A percentile compares a stretch with the other conserved stretches of the same genome.
Conservation (phyloP, 2,797 vertebrate species). For the Channa striata region DNA sequence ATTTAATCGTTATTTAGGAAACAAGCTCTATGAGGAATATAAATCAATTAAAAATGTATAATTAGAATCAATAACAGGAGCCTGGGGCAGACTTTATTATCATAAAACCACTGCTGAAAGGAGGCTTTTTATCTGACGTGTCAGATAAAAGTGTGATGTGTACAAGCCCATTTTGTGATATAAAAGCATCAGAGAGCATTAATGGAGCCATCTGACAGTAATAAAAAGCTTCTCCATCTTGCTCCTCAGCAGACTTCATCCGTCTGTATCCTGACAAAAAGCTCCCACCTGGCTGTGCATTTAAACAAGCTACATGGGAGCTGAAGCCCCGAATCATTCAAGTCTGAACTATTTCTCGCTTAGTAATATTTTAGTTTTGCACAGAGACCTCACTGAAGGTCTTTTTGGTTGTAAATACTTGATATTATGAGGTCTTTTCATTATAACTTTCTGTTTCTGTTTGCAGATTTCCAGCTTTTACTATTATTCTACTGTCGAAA, state of each 20-base stretch:
- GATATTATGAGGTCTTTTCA: not conserved
- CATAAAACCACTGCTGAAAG: not conserved
- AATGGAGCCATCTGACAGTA: not conserved
- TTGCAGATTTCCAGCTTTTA: no score
- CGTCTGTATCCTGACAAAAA: conserved; percentile 7
- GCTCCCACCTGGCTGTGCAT: not conserved
- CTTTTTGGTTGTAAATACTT: not conserved
- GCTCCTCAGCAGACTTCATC: not conserved
- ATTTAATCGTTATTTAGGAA: no score
- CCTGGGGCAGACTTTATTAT: not conserved
- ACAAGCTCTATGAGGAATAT: no score
- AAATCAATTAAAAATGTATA: no score
- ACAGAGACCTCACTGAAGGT: not conserved
- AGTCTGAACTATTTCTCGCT: not conserved
- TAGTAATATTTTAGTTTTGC: not conserved
- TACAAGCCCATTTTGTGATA: no score
- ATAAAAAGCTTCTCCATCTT: accelerated
- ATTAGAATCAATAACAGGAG: no score
- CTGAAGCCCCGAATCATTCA: not conserved
- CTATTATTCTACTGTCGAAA: no score
- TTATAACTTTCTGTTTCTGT: no score
- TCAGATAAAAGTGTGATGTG: no score
- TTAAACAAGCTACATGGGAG: not conserved
- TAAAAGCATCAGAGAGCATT: not conserved
- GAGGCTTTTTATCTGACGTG: not conserved